These are phyloP conservation scores for Megaustenia siamemsis DNA, from an alignment of 2,888 invertebrate species.

Conservation along the genomic window DNA sequence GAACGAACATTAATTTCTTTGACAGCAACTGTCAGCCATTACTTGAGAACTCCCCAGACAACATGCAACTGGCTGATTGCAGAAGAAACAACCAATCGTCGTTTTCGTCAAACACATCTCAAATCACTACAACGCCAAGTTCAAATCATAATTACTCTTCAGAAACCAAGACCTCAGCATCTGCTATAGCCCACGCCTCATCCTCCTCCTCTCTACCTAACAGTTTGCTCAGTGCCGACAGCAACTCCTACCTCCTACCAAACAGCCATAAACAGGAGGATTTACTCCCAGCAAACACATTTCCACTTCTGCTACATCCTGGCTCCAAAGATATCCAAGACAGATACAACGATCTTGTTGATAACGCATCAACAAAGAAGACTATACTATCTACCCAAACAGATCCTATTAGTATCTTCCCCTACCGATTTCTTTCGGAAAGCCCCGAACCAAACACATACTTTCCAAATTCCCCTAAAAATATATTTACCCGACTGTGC, in stretches of 20 bases:
- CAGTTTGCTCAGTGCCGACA: neutral
- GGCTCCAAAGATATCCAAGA: neutral
- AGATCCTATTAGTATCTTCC: constrained; percentile 15
- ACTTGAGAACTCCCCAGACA: neutral
- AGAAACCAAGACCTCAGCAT: neutral
- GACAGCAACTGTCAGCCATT: neutral
- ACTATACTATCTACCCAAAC: neutral
- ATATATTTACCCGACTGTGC: neutral
- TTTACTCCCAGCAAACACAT: neutral
- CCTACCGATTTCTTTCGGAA: constrained; percentile 32
- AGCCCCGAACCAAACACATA: neutral
- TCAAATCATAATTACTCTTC: neutral
- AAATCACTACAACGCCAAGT: neutral
- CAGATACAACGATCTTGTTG: neutral
- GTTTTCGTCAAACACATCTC: neutral
- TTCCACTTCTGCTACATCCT: neutral
- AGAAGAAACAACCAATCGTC: neutral
- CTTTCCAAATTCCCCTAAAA: neutral
- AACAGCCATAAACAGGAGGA: neutral
- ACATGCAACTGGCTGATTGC: constrained; percentile 24
- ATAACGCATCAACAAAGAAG: neutral
- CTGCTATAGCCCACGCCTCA: neutral
- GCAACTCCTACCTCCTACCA: neutral
- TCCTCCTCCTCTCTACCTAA: neutral
- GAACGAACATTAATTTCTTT: too few relatives aligned